Base-by-base conservation (phyloP, 2,888 invertebrate species). In the Hydropsyche betteni region DNA sequence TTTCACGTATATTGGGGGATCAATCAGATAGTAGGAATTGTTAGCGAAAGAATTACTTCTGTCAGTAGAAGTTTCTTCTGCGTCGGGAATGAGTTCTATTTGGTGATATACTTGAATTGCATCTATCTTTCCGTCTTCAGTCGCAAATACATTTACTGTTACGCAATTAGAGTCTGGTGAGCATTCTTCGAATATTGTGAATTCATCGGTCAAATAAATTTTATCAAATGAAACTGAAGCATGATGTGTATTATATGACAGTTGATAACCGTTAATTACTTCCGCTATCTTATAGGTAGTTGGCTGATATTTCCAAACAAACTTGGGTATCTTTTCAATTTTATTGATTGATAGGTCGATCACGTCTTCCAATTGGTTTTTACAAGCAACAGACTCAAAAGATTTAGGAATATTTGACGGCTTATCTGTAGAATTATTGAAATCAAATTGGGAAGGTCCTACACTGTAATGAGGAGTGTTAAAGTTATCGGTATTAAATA, bases 181-280 rank as follows among this genome's bases (percentile, higher is more conserved):
- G 72, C 81, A 82, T n/a, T 81, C 80, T 0, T 84, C 84, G 36
- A 87, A 76, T 33, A 80, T 76, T 5, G 77, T 74, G 16, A 80
- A 74, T 0, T 85, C 83, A 34, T 85, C 83, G 44, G 89, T 84
- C 75, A 72, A 38, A 44, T 58, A 55, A 12, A 4, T 10, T 51
- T 61, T 72, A 10, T 55, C 58, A 14, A 72, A 72, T 38, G n/a
- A 34, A 6, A 6, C 58, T n/a, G 72, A 34, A 0, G 58, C 5
- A 16, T 12, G 55, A 80, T 84, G 85, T 76, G 88, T 88, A 80
- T 89, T 89, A 80, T 90, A 88, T 14, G 85, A 84, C 76, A 91
- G 91, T 81, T 88, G 85, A 82, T 88, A 92, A 80, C 86, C 84
- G 80, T 92, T 91, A 53, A 92, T 86, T 77, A 86, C 85, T 64